Conservation (phyloP, 2,797 vertebrate species). For the Tenualosa thibaudeaui region DNA sequence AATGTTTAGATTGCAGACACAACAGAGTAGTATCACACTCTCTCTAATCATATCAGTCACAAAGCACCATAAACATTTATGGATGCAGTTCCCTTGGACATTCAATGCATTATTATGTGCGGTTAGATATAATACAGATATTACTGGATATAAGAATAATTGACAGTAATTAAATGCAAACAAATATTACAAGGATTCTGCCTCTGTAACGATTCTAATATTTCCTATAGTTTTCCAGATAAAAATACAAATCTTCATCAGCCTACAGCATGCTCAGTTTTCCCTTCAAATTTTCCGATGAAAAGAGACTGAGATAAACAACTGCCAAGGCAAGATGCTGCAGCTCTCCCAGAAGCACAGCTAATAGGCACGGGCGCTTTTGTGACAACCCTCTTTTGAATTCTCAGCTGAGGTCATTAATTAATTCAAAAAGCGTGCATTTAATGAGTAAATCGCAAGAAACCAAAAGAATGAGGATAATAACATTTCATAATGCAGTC, state of each 20-base stretch:
- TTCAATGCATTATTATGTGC: background rate
- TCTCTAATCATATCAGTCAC: background rate
- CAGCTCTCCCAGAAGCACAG: slow-evolving; percentile 79
- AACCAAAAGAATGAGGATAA: slow-evolving; percentile 96
- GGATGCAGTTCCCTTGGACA: background rate
- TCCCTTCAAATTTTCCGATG: slow-evolving; percentile 59
- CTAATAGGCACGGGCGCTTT: slow-evolving; percentile 51
- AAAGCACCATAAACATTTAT: background rate
- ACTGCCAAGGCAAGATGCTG: slow-evolving; percentile 84
- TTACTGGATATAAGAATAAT: background rate
- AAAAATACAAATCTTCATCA: background rate
- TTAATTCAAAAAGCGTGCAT: slow-evolving; percentile 89
- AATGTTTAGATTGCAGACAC: background rate
- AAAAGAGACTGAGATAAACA: slow-evolving; percentile 86
- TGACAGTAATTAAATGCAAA: background rate
- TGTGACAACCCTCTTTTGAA: slow-evolving; percentile 61
- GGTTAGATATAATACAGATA: background rate
- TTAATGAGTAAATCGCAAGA: slow-evolving; percentile 96
- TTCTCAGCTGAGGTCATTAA: slow-evolving; percentile 74
- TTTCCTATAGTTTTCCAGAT: background rate
- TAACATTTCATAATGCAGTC: slow-evolving; percentile 93
- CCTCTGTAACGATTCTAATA: background rate
- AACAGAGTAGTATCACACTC: background rate
- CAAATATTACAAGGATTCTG: background rate
- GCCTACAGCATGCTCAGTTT: slow-evolving; percentile 43